A percentile compares a stretch with the other conserved stretches of the same genome.
phyloP scores from a whole-genome alignment of 2,888 invertebrate species.

The Drosophila leonis region DNA sequence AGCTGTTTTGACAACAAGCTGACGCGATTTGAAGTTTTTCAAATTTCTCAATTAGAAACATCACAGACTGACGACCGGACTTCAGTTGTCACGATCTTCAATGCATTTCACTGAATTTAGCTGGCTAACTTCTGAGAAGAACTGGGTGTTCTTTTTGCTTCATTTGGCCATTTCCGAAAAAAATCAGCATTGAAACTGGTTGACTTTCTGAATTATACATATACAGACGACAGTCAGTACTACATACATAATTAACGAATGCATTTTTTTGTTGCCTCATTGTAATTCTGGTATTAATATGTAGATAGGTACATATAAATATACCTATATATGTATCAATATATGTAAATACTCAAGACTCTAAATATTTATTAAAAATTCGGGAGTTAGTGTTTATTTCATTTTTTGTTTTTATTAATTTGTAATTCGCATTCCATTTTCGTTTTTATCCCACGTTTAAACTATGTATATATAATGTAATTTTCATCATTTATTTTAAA shows the following conservation, averaged over 20 bases:
- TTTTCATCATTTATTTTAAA: constrained; percentile 73
- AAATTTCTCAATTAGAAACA: constrained; percentile 71
- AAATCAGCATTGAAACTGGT: constrained; percentile 49
- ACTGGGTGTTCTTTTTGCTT: constrained; percentile 42
- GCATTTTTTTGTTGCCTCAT: constrained; percentile 27
- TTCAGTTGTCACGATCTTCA: constrained; percentile 51
- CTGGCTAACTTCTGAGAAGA: constrained; percentile 55
- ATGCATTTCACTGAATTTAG: constrained; percentile 47
- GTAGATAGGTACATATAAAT: not conserved
- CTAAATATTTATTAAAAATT: constrained; percentile 41
- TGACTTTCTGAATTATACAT: constrained; percentile 36
- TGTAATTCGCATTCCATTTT: constrained; percentile 64
- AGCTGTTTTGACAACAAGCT: constrained; percentile 44
- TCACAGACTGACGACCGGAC: constrained; percentile 24
- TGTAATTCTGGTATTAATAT: constrained; percentile 24
- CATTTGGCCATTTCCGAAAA: constrained; percentile 42
- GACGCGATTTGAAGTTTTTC: constrained; percentile 41
- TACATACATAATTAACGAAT: not conserved
- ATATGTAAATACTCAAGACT: constrained; percentile 23
- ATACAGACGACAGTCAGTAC: constrained; percentile 1
- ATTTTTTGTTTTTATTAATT: constrained; percentile 52
- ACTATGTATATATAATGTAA: constrained; percentile 78
- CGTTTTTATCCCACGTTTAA: constrained; percentile 76
- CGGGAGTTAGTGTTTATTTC: constrained; percentile 61
- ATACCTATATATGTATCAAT: not conserved